Evolutionary conservation across 2,888 invertebrate species (phyloP), one percentile per base, ranked within the genome.

Genomic region (Pristionchus arcanus): DNA sequence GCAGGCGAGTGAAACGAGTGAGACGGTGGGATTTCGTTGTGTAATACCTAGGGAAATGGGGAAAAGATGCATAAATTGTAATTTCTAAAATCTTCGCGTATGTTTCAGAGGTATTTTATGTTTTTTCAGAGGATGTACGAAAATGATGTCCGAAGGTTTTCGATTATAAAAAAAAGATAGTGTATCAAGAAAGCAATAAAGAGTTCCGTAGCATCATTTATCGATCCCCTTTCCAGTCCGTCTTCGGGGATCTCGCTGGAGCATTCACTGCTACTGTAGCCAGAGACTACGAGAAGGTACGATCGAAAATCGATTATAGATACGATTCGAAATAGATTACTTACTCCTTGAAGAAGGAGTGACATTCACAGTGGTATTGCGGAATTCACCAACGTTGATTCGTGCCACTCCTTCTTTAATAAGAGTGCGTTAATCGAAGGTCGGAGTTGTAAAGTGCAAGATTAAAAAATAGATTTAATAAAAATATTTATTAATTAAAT

Each of bases 221-320:
- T 59, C 34, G 59, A 11, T 49, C 13, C 9, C 42, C 13, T 68
- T 87, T 87, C 5, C 55, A 88, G 87, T 11, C 74, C 37, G 74
- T 88, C 25, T 89, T 89, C 89, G 89, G 89, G 0, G 71, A 66
- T 7, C 90, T 93, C 34, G 90, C 91, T 71, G 91, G 91, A 25
- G 93, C 93, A 16, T 93, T 93, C 90, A 91, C 90, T 49, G 93
- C 93, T 11, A 93, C 93, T 0, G 92, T 93, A 31, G 89, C 91
- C 25, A 83, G 93, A 53, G 93, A 93, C 81, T 93, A 93, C 89
- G 93, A 93, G 89, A 93, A 92, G 92, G 81, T 53, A 28, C 68
- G n/a, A 9, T 28, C 4, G 28, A 31, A 25, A 68, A 68, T 25
- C 68, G 31, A 68, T 31, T 28, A 28, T 5, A 11, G 4, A 28